Conservation (phyloP, 37 sponge, comb jelly and placozoan species). For the Theonella swinhoei region DNA sequence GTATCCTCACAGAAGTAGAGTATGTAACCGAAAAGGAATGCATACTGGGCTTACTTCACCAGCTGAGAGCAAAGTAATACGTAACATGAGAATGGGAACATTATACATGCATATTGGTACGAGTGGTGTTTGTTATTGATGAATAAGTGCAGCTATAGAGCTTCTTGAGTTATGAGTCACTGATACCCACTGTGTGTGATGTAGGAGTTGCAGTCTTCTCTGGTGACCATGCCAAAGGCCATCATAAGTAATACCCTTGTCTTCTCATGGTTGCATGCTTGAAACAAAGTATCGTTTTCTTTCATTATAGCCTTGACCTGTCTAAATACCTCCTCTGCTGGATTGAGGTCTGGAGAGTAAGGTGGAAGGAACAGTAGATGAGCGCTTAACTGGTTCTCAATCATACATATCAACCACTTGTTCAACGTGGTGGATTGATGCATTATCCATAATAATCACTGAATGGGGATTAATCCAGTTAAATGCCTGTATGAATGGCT, state of each 20-base stretch:
- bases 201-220: conserved; percentile 25
- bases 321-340: conserved; percentile 32
- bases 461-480: conserved; percentile 13
- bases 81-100: too few species aligned
- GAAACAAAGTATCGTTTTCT: conserved; percentile 34
- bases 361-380: conserved; percentile 23
- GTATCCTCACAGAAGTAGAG: background rate
- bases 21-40: background rate
- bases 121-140: background rate
- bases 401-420: conserved; percentile 11
- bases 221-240: conserved; percentile 25
- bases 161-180: too few species aligned
- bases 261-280: conserved; percentile 8
- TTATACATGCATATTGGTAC: too few species aligned
- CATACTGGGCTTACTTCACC: background rate
- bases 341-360: conserved; percentile 37
- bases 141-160: background rate
- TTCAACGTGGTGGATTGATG: conserved; percentile 36
- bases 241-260: conserved; percentile 30
- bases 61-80: background rate
- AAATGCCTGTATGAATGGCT: background rate
- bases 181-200: conserved; percentile 26
- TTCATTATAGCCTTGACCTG: conserved; percentile 44
- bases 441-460: conserved; percentile 18
- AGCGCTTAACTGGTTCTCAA: conserved; percentile 1